Percentiles rank a stretch among this genome's conserved stretches.
Conservation (phyloP, 2,888 invertebrate species). For the Erpobdella octoculata region DNA sequence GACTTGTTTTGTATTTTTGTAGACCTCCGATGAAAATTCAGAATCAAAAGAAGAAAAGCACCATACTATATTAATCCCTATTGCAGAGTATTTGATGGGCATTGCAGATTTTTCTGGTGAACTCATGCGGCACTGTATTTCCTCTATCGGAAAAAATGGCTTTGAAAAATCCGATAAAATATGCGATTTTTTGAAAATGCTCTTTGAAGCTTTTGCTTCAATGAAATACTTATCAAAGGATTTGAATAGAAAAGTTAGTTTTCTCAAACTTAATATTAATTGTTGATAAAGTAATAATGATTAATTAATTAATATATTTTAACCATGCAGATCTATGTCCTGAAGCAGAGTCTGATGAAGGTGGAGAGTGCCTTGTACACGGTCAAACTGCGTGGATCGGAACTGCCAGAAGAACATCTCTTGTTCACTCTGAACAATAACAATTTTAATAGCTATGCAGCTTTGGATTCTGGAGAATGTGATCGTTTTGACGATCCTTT, state of each 20-base stretch:
- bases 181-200: conserved; percentile 65
- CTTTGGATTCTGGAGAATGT: not conserved
- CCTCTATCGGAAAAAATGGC: conserved; percentile 64
- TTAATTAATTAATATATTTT: not conserved
- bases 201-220: conserved; percentile 56
- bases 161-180: conserved; percentile 60
- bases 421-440: not conserved
- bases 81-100: conserved; percentile 64
- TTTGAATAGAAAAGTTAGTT: conserved; percentile 62
- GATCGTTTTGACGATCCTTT: too few relatives aligned
- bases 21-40: not conserved
- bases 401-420: conserved; percentile 59
- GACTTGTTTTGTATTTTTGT: not conserved
- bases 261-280: not conserved
- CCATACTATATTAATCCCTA: conserved; percentile 40
- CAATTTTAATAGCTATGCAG: not conserved
- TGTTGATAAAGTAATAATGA: not conserved
- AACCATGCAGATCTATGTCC: conserved; percentile 52
- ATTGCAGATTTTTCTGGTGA: conserved; percentile 81
- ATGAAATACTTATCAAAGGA: conserved; percentile 59
- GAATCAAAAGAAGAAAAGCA: not conserved
- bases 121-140: conserved; percentile 79
- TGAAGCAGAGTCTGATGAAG: conserved; percentile 70
- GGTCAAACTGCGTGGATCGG: conserved; percentile 69
- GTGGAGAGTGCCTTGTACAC: conserved; percentile 77